Conservation (phyloP, 2,113 vertebrate genomes). For the Microcebus tavaratra region DNA sequence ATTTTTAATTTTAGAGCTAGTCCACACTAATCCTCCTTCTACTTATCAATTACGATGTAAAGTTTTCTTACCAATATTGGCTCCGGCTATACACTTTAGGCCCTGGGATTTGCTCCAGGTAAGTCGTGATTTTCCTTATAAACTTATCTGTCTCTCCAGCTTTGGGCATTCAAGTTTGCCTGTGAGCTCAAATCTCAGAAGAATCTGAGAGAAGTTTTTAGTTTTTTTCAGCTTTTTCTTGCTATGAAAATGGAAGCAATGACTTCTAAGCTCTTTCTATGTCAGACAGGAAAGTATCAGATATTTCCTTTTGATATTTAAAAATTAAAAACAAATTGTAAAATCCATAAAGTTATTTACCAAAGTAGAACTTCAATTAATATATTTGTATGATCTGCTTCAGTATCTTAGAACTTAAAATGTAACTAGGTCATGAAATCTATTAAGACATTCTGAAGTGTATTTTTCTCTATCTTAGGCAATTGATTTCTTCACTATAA, state of each 20-base stretch:
- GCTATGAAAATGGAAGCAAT: neutral
- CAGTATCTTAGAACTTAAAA: neutral
- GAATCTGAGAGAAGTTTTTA: neutral
- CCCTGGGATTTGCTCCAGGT: neutral
- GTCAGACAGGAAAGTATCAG: neutral
- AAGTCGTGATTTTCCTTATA: neutral
- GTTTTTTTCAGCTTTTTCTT: neutral
- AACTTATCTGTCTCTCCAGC: neutral
- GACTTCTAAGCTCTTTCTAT: neutral
- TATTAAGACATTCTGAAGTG: constrained; percentile 58
- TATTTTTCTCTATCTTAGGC: constrained; percentile 57
- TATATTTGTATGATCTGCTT: neutral
- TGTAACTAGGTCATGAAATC: constrained; percentile 17
- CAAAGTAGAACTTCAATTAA: neutral
- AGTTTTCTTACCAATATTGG: neutral
- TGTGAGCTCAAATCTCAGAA: neutral
- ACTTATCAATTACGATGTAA: neutral
- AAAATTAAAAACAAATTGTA: neutral
- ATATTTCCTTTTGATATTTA: neutral
- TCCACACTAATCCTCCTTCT: neutral
- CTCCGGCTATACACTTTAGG: neutral
- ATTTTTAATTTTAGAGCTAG: neutral
- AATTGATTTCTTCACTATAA: neutral
- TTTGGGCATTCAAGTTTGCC: neutral
- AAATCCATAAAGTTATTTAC: neutral